Evolutionary conservation across 2,888 invertebrate species (phyloP), one percentile per base, ranked within the genome.

Genomic region (Anthoptus insignis): DNA sequence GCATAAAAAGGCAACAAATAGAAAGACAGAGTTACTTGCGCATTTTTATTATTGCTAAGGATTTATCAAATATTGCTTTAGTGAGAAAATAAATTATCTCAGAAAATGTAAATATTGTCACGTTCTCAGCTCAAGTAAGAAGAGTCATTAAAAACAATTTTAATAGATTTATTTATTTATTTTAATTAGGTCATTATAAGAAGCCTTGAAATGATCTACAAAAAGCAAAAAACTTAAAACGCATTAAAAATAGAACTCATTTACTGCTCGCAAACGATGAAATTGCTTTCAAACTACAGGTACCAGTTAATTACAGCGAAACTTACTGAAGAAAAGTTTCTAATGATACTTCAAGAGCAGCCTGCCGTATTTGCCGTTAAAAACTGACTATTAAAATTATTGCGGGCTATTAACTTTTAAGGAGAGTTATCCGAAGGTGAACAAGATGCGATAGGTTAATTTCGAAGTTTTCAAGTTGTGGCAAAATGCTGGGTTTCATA

Each of bases 361-460:
- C 24, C n/a, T 19, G 8, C 24, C n/a, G 61, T 54, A 34, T 54
- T 56, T 56, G 27, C 21, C 56, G 49, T 19, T 50, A 47, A 37
- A 45, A 56, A 39, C 24, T 50, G 49, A 39, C 56, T 56, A 63
- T 57, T 57, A 63, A 47, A 63, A 57, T 63, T 27, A 63, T 63
- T 57, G 63, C 49, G 27, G 32, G 29, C 57, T 52, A 57, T 67
- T 63, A 59, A 63, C 64, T 53, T 53, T 69, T 69, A 70, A 74
- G 70, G 65, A 69, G 71, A 72, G 67, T 76, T 71, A 77, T 77
- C 54, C 64, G 58, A 65, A 76, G 76, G 76, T 75, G 76, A 76
- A 67, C 66, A 56, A 49, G 67, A 57, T 61, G 59, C 57, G 60
- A 70, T 72, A 59, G 73, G 70, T 66, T 71, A 78, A 76, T 72